Percentiles rank a stretch among this genome's conserved stretches.
Conservation (phyloP, 35 echinoderm and acorn worm genomes). For the Apostichopus parvimensis region DNA sequence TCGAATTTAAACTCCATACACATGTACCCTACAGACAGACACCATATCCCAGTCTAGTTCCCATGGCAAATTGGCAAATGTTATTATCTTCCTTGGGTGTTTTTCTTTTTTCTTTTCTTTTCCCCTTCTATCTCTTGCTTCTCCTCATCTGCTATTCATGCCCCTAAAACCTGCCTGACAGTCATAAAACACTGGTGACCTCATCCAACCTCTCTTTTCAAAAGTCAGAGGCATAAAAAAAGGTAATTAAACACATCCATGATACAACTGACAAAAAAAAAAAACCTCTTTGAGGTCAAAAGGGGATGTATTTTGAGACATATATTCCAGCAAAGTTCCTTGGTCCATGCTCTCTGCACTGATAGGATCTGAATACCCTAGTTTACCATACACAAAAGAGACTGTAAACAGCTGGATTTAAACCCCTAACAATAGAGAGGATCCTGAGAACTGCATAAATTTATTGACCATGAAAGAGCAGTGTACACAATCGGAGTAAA, state of each 20-base stretch:
- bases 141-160: neutral
- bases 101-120: too few species aligned
- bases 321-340: neutral
- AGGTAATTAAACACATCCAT: neutral
- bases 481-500: neutral
- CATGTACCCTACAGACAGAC: neutral
- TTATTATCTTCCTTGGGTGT: too few species aligned
- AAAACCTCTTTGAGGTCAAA: too few species aligned
- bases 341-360: neutral
- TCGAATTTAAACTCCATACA: too few species aligned
- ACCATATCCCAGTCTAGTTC: too few species aligned
- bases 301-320: neutral
- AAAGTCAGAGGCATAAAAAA: neutral
- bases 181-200: neutral
- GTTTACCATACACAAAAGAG: neutral
- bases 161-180: neutral
- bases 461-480: neutral
- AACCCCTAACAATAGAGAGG: neutral
- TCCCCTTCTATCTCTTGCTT: neutral
- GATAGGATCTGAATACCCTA: neutral
- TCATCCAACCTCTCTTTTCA: neutral
- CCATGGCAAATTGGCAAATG: too few species aligned
- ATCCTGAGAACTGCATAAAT: neutral
- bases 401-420: neutral
- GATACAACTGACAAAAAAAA: neutral